These are phyloP conservation scores for Drosophila grimshawi DNA, from an alignment of 1,140 invertebrate genomes.

Conservation along the genomic window DNA sequence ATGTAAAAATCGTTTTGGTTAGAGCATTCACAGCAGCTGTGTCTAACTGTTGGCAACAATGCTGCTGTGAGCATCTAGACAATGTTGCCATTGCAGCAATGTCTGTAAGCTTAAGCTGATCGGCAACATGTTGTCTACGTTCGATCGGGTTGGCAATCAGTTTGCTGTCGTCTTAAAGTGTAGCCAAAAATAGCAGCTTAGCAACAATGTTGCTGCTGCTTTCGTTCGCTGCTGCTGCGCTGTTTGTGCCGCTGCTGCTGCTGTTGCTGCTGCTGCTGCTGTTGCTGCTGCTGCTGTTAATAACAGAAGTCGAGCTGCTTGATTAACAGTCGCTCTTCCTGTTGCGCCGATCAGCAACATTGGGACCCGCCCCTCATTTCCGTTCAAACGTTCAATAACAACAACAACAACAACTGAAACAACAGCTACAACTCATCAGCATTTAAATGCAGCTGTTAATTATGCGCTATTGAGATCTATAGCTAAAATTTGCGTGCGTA, in stretches of 20 bases:
- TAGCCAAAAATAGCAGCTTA: not conserved
- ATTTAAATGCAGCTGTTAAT: constrained; percentile 39
- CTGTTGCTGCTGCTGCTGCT: constrained; percentile 10
- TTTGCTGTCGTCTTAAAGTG: not conserved
- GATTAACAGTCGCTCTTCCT: constrained; percentile 21
- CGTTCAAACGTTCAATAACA: constrained; percentile 27
- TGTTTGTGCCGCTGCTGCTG: not conserved
- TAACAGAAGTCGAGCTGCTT: constrained; percentile 1
- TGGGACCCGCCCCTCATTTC: constrained; percentile 42
- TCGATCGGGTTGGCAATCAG: not conserved
- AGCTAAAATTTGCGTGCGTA: not conserved
- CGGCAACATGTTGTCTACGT: not conserved
- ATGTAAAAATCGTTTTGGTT: not conserved
- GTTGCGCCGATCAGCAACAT: constrained; percentile 10
- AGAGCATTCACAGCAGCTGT: too few species aligned
- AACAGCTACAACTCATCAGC: constrained; percentile 22
- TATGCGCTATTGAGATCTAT: constrained; percentile 23
- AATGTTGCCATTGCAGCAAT: not conserved
- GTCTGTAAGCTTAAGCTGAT: not conserved
- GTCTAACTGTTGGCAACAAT: not conserved
- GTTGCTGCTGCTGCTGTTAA: constrained; percentile 4
- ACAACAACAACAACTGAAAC: constrained; percentile 11
- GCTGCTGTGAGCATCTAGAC: too few species aligned
- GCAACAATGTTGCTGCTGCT: constrained; percentile 13
- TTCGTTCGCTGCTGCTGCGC: not conserved